Percentiles rank a stretch among this genome's conserved stretches.
Conservation (phyloP, 2,797 vertebrate genomes). For the Psittacula derbiana region DNA sequence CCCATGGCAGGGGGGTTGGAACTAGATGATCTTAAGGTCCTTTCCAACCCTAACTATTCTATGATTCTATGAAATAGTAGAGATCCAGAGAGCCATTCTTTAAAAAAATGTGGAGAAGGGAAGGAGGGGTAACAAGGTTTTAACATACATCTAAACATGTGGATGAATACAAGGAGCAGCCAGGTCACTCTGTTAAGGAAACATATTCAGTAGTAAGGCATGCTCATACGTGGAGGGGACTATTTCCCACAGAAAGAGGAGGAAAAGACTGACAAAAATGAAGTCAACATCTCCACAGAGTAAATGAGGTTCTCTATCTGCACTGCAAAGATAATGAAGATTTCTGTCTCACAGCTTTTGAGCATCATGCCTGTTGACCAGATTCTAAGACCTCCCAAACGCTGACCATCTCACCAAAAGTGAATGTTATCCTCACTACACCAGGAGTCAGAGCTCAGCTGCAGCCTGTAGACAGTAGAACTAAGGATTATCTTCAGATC, state of each 20-base stretch:
- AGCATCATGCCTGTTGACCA: not conserved
- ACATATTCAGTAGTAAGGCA: not conserved
- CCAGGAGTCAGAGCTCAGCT: not conserved
- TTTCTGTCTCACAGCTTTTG: not conserved
- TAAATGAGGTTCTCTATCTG: not conserved
- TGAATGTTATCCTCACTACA: not conserved
- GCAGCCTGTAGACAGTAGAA: not conserved
- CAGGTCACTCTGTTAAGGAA: not conserved
- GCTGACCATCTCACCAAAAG: not conserved
- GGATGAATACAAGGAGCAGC: not conserved
- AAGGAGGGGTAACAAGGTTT: not conserved
- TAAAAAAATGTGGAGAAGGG: not conserved
- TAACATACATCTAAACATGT: not conserved
- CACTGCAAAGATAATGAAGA: not conserved
- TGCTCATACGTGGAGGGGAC: not conserved
- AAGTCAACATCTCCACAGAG: not conserved
- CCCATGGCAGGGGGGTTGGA: too few relatives aligned
- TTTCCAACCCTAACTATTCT: too few relatives aligned
- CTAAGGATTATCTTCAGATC: not conserved
- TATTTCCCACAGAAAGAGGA: not conserved
- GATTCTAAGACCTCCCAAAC: not conserved
- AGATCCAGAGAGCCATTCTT: not conserved
- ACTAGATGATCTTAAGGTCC: too few relatives aligned
- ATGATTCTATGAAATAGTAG: not conserved
- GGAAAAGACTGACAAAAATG: not conserved